Conservation (phyloP, 2,888 invertebrate species). For the Adineta ricciae region DNA sequence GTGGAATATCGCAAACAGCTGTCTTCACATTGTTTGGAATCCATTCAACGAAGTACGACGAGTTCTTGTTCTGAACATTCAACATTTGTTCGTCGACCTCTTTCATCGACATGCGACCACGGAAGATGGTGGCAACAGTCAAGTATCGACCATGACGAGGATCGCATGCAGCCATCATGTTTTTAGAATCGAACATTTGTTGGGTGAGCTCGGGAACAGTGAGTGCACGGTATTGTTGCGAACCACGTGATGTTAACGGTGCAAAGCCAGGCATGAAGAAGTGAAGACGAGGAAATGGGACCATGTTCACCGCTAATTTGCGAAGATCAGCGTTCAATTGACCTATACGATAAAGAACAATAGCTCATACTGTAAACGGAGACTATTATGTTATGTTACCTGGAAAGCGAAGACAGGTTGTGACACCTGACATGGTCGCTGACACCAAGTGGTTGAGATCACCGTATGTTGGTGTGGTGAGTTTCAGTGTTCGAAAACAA, state of each 20-base stretch:
- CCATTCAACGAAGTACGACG: slow-evolving; percentile 60
- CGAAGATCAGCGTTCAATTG: slow-evolving; percentile 42
- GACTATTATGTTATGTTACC: too few relatives aligned
- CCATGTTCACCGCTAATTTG: slow-evolving; percentile 45
- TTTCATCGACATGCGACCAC: slow-evolving; percentile 49
- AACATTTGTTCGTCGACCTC: slow-evolving; percentile 58
- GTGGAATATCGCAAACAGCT: slow-evolving; percentile 45
- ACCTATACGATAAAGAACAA: neutral
- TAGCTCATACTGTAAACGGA: too few relatives aligned
- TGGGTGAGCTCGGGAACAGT: slow-evolving; percentile 47
- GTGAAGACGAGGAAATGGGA: slow-evolving; percentile 49
- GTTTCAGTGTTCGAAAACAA: slow-evolving; percentile 74
- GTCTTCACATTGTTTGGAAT: slow-evolving; percentile 48
- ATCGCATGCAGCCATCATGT: slow-evolving; percentile 36
- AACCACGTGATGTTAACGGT: slow-evolving; percentile 46
- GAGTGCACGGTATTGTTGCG: slow-evolving; percentile 46
- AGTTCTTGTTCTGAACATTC: slow-evolving; percentile 75
- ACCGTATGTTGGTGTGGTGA: slow-evolving; percentile 71
- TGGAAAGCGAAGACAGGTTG: slow-evolving; percentile 80
- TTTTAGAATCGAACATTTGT: slow-evolving; percentile 35
- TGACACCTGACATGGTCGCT: slow-evolving; percentile 54
- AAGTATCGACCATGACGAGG: slow-evolving; percentile 38
- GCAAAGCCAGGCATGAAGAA: slow-evolving; percentile 50
- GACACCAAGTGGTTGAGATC: slow-evolving; percentile 71
- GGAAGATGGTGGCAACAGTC: slow-evolving; percentile 46